A percentile compares a stretch with the other conserved stretches of the same genome.
Evolutionary conservation across 2,888 invertebrate genomes (phyloP).

Genomic region (Onthophagus sagittarius): DNA sequence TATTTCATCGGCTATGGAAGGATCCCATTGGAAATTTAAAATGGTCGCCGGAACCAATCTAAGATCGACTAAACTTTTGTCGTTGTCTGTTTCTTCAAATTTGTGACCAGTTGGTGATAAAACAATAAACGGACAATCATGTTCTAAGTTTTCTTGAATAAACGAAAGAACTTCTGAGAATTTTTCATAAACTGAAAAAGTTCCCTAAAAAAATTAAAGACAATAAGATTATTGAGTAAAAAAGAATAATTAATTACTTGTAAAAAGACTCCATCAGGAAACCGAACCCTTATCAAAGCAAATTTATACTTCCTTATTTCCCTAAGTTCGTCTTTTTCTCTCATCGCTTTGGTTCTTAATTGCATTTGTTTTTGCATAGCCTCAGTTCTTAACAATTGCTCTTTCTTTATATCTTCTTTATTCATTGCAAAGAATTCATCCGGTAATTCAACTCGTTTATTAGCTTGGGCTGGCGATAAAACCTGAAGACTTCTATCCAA

Average conservation of each 20-base stretch:
- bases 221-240: slow-evolving; percentile 11
- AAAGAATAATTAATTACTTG: slow-evolving; percentile 55
- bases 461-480: slow-evolving; percentile 73
- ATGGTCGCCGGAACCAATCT: slow-evolving; percentile 79
- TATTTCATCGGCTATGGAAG: slow-evolving; percentile 52
- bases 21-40: slow-evolving; percentile 70
- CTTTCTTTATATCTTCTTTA: slow-evolving; percentile 78
- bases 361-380: slow-evolving; percentile 76
- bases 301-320: slow-evolving; percentile 82
- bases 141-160: slow-evolving; percentile 71
- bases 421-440: slow-evolving; percentile 79
- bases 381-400: slow-evolving; percentile 73
- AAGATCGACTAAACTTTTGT: slow-evolving; percentile 72
- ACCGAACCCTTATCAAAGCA: slow-evolving; percentile 78
- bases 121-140: slow-evolving; percentile 68
- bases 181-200: slow-evolving; percentile 82
- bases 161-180: slow-evolving; percentile 71
- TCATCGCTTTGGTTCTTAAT: slow-evolving; percentile 91
- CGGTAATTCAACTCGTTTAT: slow-evolving; percentile 67
- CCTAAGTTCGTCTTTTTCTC: slow-evolving; percentile 81
- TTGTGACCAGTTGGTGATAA: slow-evolving; percentile 65
- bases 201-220: slow-evolving; percentile 63
- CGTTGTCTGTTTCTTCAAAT: slow-evolving; percentile 62
- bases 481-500: slow-evolving; percentile 85
- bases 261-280: slow-evolving; percentile 81